Evolutionary conservation across 1,140 invertebrate species (phyloP).

Genomic region (Eupeodes corollae): DNA sequence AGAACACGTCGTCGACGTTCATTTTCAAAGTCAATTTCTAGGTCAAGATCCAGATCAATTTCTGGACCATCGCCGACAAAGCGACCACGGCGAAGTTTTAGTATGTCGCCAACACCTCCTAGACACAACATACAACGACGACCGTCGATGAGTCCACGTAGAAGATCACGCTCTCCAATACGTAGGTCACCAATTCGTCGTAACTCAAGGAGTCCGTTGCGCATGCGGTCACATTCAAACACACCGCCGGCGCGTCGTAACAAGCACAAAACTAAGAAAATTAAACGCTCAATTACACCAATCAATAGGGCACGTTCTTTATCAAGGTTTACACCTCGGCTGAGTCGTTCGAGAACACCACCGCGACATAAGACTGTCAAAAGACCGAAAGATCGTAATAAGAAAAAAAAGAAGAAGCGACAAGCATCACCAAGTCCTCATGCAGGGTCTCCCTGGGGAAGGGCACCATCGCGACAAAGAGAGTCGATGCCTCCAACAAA

Average conservation of each 20-base stretch:
- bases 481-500: conserved; percentile 22
- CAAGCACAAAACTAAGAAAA: conserved; percentile 9
- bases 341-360: conserved; percentile 25
- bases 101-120: conserved; percentile 19
- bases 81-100: conserved; percentile 22
- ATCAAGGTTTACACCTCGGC: conserved; percentile 21
- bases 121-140: background rate
- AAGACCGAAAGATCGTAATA: conserved; percentile 24
- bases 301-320: background rate
- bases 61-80: conserved; percentile 19
- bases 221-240: conserved; percentile 21
- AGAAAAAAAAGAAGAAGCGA: conserved; percentile 25
- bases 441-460: background rate
- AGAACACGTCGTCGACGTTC: conserved; percentile 20
- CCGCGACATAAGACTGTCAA: conserved; percentile 16
- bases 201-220: conserved; percentile 18
- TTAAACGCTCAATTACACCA: conserved; percentile 6
- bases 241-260: conserved; percentile 23
- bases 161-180: conserved; percentile 14
- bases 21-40: conserved; percentile 17
- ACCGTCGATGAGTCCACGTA: background rate
- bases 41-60: conserved; percentile 14
- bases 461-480: conserved; percentile 17
- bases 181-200: conserved; percentile 18
- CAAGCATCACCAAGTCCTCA: conserved; percentile 18